phyloP scores from a whole-genome alignment of 1,140 invertebrate species.

The Pseudomyrmex gracilis region DNA sequence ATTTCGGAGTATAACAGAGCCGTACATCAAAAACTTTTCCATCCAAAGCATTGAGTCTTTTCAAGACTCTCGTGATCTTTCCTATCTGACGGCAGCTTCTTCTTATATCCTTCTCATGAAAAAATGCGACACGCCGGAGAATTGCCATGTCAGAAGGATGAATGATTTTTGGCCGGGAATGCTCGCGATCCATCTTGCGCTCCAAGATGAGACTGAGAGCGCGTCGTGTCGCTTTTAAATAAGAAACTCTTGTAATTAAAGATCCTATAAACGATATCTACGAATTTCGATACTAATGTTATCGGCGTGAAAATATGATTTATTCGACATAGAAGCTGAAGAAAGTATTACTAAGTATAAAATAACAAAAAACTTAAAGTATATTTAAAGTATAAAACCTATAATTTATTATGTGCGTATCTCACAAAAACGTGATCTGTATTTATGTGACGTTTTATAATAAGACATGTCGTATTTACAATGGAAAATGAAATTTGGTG shows the following conservation, averaged over 20 bases:
- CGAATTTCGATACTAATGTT: neutral
- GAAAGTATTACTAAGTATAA: too few species aligned
- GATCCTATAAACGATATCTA: neutral
- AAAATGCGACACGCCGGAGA: conserved; percentile 50
- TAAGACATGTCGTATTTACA: too few species aligned
- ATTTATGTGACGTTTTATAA: neutral
- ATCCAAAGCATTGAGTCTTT: neutral
- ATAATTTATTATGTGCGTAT: too few species aligned
- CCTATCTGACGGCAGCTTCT: neutral
- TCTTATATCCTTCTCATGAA: conserved; percentile 31
- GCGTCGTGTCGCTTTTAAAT: conserved; percentile 30
- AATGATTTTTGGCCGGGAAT: conserved; percentile 31
- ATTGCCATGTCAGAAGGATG: conserved; percentile 32
- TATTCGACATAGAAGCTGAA: neutral
- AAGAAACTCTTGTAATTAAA: conserved; percentile 11
- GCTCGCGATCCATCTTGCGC: conserved; percentile 24
- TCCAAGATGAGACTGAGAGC: neutral
- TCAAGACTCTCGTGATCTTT: conserved; percentile 23
- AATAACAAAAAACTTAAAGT: too few species aligned
- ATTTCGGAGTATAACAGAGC: conserved; percentile 49
- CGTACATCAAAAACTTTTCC: conserved; percentile 65
- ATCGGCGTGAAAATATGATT: conserved; percentile 4
- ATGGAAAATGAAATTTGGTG: too few species aligned
- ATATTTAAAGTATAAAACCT: too few species aligned
- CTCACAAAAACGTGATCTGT: too few species aligned